phyloP scores from a whole-genome alignment of 2,113 vertebrate genomes.

The Thamnophis sirtalis region DNA sequence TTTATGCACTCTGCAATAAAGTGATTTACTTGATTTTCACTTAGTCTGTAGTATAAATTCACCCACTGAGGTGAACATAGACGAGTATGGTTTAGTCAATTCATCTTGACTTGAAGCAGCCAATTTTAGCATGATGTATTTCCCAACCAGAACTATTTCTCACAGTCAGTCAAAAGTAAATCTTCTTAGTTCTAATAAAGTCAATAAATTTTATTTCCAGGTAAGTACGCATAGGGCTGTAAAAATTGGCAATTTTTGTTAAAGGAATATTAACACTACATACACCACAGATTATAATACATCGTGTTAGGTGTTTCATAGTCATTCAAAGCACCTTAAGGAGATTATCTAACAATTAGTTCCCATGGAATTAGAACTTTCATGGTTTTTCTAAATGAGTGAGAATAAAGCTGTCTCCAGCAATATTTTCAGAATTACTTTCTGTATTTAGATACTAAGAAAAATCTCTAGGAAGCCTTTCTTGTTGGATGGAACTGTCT shows the following conservation, averaged over 20 bases:
- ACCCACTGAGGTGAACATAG: not conserved
- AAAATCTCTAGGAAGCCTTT: not conserved
- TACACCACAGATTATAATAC: not conserved
- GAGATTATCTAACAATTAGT: not conserved
- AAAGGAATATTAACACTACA: not conserved
- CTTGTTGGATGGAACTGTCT: not conserved
- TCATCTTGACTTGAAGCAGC: not conserved
- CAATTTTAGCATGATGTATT: not conserved
- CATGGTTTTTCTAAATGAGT: not conserved
- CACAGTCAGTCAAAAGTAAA: not conserved
- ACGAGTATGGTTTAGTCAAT: not conserved
- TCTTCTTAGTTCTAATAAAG: not conserved
- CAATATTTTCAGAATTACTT: not conserved
- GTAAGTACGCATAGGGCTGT: not conserved
- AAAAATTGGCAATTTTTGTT: not conserved
- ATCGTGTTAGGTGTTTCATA: not conserved
- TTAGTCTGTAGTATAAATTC: not conserved
- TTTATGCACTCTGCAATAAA: not conserved
- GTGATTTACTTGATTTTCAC: not conserved
- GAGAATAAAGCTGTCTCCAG: not conserved
- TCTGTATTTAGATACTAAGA: not conserved
- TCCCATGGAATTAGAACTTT: not conserved
- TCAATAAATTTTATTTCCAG: not conserved
- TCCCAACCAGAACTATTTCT: not conserved
- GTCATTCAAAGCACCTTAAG: not conserved